These are phyloP conservation scores for Hycleus phaleratus DNA, from an alignment of 1,140 invertebrate species.

Conservation along the genomic window DNA sequence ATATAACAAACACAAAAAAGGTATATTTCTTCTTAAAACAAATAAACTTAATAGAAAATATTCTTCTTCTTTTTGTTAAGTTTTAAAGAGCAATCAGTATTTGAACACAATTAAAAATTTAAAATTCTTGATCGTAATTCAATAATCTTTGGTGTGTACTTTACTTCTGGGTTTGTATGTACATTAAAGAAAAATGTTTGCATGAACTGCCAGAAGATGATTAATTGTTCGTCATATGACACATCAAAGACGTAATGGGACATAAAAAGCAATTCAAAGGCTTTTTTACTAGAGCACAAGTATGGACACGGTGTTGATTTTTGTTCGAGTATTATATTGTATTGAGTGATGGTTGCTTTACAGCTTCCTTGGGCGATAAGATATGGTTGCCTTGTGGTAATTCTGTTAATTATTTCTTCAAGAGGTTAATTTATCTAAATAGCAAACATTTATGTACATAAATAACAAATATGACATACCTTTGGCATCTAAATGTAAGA, in stretches of 20 bases:
- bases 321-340: neutral
- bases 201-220: neutral
- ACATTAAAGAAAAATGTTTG: neutral
- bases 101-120: neutral
- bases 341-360: neutral
- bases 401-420: neutral
- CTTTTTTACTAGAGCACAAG: neutral
- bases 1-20: too few relatives aligned
- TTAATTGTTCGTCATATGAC: neutral
- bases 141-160: neutral
- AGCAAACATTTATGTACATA: too few relatives aligned
- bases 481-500: too few relatives aligned
- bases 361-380: neutral
- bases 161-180: neutral
- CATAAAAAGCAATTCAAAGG: constrained; percentile 2
- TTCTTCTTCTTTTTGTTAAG: neutral
- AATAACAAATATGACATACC: too few relatives aligned
- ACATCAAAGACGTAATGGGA: neutral
- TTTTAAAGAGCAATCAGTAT: neutral
- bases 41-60: neutral
- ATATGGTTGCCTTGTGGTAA: neutral
- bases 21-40: neutral
- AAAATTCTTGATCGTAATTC: neutral
- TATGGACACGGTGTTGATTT: neutral
- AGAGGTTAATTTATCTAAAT: too few relatives aligned